Base-by-base conservation (phyloP, 2,113 vertebrate species). In the Gracilinanus agilis region DNA sequence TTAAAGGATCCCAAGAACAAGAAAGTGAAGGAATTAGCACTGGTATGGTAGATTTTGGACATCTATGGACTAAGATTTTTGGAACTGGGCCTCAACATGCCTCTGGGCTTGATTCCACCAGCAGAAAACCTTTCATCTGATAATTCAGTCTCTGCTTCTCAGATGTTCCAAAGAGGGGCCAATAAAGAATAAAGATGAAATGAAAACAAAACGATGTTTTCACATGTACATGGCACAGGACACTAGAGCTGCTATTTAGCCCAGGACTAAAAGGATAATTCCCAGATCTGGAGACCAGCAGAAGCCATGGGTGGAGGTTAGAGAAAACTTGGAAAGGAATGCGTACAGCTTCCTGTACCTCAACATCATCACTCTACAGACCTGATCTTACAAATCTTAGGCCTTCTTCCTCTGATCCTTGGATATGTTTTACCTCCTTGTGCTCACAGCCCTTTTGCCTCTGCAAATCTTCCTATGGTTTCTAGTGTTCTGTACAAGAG, bases 141-240 rank as follows among this genome's bases (percentile, higher is more conserved):
- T 91, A 54, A 67, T 56, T 95, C 44, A 88, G 54, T 56, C 91
- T 96, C 94, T 55, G 13, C 88, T 89, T 34, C 90, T 90, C 61
- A 44, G 44, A 91, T 40, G 55, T 49, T 91, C 92, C 90, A 23
- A 25, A 24, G 61, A 95, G 88, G 94, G 96, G 92, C 34, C 90
- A 96, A 97, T 97, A 96, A 97, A 97, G 55, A 55, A 90, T 34
- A 56, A 58, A 92, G 55, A 90, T 96, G 94, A 96, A 93, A 91
- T 92, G 91, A 67, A 34, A 67, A 58, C 9, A 58, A 75, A 83
- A 16, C 19, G 8, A 19, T 40, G 19, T 83, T 83, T 83, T 34
- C 7, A 40, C 67, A 83, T 40, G n/a, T 16, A 16, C 13, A 19
- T 1, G 34, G 34, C 1, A 5, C 6, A 75, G 67, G n/a, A 40